Conservation (phyloP, 2,797 vertebrate genomes). For the Enteromius viviparus region DNA sequence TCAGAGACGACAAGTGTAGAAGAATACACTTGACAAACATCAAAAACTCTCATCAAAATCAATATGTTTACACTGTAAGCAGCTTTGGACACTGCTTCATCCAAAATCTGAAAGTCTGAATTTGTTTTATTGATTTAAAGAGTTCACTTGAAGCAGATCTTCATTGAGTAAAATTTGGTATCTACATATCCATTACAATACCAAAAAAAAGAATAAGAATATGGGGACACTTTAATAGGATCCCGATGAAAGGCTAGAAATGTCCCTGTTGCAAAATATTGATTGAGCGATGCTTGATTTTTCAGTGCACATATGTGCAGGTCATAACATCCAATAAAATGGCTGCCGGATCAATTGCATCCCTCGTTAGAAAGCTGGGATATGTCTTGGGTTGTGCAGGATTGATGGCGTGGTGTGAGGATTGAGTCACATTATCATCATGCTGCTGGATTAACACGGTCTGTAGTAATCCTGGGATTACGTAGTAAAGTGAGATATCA, state of each 20-base stretch:
- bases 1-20: background rate
- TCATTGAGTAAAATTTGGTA: background rate
- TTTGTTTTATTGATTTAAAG: background rate
- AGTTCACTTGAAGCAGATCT: background rate
- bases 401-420: constrained; percentile 34
- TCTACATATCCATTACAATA: background rate
- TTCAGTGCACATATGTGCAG: background rate
- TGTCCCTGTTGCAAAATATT: background rate
- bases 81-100: background rate
- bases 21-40: background rate
- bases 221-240: background rate
- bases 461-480: constrained; percentile 50
- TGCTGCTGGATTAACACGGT: constrained; percentile 34
- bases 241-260: background rate
- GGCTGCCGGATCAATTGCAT: background rate
- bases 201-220: background rate
- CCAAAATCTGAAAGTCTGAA: background rate
- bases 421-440: constrained; percentile 37
- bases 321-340: constrained; percentile 3
- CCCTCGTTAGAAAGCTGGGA: background rate
- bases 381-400: constrained; percentile 8
- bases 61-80: background rate
- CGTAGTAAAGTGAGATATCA: constrained; percentile 43
- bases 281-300: background rate
- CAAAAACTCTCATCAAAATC: background rate